These are phyloP conservation scores for Ferdinandea cuprea DNA, from an alignment of 2,888 invertebrate species.

Conservation along the genomic window DNA sequence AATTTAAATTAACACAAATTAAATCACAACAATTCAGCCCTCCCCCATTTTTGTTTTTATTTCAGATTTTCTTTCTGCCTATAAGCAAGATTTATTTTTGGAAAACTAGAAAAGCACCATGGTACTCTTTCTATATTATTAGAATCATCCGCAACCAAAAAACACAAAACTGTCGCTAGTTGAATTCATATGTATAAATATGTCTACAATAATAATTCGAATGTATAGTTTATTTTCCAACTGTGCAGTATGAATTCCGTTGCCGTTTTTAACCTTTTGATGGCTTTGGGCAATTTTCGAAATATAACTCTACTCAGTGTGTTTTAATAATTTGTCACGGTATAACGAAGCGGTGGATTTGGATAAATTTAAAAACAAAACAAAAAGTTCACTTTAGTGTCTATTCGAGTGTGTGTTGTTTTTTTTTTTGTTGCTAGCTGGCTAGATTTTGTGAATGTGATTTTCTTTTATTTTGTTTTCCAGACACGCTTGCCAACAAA, in stretches of 20 bases:
- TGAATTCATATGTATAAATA: slow-evolving; percentile 10
- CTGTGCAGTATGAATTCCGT: slow-evolving; percentile 60
- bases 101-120: slow-evolving; percentile 57
- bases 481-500: slow-evolving; percentile 41
- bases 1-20: slow-evolving; percentile 55
- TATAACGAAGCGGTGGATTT: slow-evolving; percentile 14
- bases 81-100: slow-evolving; percentile 67
- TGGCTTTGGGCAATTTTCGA: slow-evolving; percentile 46
- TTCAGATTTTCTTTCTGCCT: too few relatives aligned
- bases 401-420: background rate
- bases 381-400: background rate
- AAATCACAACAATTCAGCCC: slow-evolving; percentile 60
- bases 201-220: slow-evolving; percentile 17
- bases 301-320: slow-evolving; percentile 56
- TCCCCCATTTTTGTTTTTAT: slow-evolving; percentile 57
- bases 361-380: background rate
- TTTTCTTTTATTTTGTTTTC: slow-evolving; percentile 36
- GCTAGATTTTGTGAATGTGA: slow-evolving; percentile 1
- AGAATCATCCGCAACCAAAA: slow-evolving; percentile 41
- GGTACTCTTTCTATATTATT: slow-evolving; percentile 15
- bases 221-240: slow-evolving; percentile 41
- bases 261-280: slow-evolving; percentile 52
- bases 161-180: slow-evolving; percentile 49
- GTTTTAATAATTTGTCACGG: slow-evolving; percentile 31
- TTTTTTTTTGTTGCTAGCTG: background rate